Evolutionary conservation across 2,113 vertebrate species (phyloP), one percentile per base, ranked within the genome.

Genomic region (Neoarius graeffei): DNA sequence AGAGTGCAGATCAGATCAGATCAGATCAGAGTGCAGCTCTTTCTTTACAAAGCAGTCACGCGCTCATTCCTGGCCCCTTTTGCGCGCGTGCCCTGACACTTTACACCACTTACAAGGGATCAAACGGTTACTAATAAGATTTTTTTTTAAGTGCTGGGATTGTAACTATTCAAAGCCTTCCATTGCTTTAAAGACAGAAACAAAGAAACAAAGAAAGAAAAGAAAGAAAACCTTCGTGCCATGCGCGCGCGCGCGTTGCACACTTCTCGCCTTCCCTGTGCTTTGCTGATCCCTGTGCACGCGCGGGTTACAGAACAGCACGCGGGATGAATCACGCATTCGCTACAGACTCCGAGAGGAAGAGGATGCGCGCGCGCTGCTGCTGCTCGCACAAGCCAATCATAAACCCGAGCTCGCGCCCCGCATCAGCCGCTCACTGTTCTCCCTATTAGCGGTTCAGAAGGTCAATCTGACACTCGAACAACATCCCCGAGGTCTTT

Each of bases 381-480:
- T 85, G 42, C 42, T 42, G 42, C 42, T 42, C 27, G 80, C 90
- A 86, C 83, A 59, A 91, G 88, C 93, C 92, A 91, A 93, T 92
- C 92, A 90, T 91, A 86, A 82, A 83, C 73, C 59, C 64, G 67
- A 57, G 67, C 69, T 62, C 57, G 19, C 81, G 64, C 60, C 42
- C 20, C 19, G 59, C 54, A 87, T 27, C 81, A 69, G 48, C 19
- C 50, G 77, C 80, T 77, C 67, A 30, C 69, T 81, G 27, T 23
- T 74, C 17, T 42, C 23, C 77, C n/a, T 86, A 57, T 85, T 85
- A 69, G 80, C 81, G 67, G 30, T 80, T 15, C 52, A n/a, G 50
- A 27, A 15, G 50, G 50, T 79, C 23, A 79, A 15, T 1, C 8
- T 19, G 76, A 52, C 48, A 77, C 73, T n/a, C 11, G 14, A 52